Base-by-base conservation (phyloP, 2,797 vertebrate genomes). In the Lagocephalus sceleratus region DNA sequence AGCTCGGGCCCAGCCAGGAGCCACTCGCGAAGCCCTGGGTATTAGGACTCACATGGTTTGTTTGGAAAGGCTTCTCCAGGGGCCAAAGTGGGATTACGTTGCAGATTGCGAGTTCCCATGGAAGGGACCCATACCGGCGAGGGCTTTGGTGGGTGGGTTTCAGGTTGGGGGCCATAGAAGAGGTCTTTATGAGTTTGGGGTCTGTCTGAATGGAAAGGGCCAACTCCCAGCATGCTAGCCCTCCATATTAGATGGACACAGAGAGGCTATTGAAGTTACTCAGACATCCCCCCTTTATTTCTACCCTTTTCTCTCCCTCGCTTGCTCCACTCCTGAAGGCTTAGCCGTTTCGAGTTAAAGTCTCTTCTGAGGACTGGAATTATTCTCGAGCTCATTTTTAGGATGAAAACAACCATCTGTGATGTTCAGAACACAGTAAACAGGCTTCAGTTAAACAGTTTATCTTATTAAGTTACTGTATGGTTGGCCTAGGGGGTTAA, bases 101-200 rank as follows among this genome's bases (percentile, higher is more conserved):
- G 86, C 87, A 90, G 87, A 87, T 89, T 86, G 85, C 75, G 63
- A 85, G 89, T 90, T 90, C 88, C 88, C 87, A 89, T 88, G 87
- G 86, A 88, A 88, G 74, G 60, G 76, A 79, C 79, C 76, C 75
- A 61, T 60, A 85, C 70, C 73, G 80, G 71, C 19, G 20, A 75
- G 79, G 78, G 78, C 80, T 83, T 81, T 75, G 69, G 84, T 79
- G 81, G 85, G 83, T 84, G 84, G 87, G 82, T 86, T 84, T 85
- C 82, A 84, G 86, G 79, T 85, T 77, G 81, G 86, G 85, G 82
- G 79, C 84, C 79, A 85, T 84, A 87, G 84, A 87, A 70, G 78
- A 82, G 81, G 79, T 85, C 86, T 89, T 87, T 89, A 87, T 87
- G 85, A 87, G 85, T 86, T 87, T 84, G 78, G 78, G 81, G 77